phyloP scores from a whole-genome alignment of 2,888 invertebrate species.

The Cactoblastis cactorum region DNA sequence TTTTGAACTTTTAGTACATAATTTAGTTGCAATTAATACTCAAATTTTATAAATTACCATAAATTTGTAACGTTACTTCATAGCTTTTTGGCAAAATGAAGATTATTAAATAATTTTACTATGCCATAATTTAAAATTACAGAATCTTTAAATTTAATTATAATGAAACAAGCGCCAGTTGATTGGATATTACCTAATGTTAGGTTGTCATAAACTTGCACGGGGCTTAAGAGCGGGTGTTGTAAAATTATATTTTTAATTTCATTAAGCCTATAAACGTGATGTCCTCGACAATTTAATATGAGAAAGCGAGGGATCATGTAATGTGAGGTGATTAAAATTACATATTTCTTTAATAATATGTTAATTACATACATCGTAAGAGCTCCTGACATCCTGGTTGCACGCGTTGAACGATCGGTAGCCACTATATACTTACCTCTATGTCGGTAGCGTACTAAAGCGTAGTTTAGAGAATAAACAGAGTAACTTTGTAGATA shows the following conservation, averaged over 20 bases:
- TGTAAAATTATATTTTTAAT: neutral
- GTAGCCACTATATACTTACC: no score
- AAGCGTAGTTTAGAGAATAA: no score
- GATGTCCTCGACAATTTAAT: neutral
- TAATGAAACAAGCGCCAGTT: neutral
- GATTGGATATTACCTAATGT: neutral
- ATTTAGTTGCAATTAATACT: no score
- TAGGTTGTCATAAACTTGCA: neutral
- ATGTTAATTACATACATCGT: neutral
- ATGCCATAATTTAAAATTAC: neutral
- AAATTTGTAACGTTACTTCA: no score
- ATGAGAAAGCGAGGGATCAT: neutral
- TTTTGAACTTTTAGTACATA: no score
- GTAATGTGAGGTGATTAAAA: neutral
- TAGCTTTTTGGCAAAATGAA: no score
- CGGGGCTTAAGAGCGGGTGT: neutral
- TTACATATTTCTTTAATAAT: neutral
- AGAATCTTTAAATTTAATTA: neutral
- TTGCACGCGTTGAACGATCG: no score
- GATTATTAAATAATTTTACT: slow-evolving; percentile 8
- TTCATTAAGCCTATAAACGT: neutral
- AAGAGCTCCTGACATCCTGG: no score
- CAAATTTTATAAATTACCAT: neutral
- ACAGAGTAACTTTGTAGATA: no score
- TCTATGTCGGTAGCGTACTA: no score